Evolutionary conservation across 1,140 invertebrate species (phyloP).

Genomic region (Lamellibrachia luymesi): DNA sequence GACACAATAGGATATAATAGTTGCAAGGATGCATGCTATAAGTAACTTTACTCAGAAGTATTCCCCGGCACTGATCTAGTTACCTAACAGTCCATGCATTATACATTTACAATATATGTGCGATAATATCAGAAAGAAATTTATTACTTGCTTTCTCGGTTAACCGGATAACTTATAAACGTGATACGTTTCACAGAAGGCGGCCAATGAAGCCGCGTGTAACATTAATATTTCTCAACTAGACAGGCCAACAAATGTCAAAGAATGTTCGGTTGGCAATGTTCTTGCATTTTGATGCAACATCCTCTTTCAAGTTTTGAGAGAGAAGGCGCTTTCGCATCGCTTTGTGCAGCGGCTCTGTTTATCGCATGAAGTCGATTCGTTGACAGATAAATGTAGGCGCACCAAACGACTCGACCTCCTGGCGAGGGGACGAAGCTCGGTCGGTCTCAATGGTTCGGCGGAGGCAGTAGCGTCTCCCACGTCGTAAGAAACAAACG

Average conservation of each 20-base stretch:
- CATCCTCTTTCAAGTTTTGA: not conserved
- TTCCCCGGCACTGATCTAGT: not conserved
- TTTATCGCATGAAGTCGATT: not conserved
- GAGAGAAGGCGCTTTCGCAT: not conserved
- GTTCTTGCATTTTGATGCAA: not conserved
- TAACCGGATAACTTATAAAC: not conserved
- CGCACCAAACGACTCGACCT: constrained; percentile 2
- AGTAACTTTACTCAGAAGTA: not conserved
- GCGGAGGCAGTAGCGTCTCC: not conserved
- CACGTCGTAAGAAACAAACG: not conserved
- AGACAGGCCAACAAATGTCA: not conserved
- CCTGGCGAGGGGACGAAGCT: not conserved
- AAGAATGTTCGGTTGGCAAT: not conserved
- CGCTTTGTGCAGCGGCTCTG: not conserved
- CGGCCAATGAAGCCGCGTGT: not conserved
- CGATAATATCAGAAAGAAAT: too few species aligned
- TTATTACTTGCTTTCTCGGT: not conserved
- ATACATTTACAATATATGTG: not conserved
- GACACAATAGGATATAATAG: too few species aligned
- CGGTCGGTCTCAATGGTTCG: not conserved
- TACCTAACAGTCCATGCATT: not conserved
- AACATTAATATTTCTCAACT: not conserved
- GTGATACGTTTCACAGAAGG: not conserved
- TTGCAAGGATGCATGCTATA: too few species aligned
- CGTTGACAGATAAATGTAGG: not conserved